These are phyloP conservation scores for Schlechtendalia chinensis DNA, from an alignment of 1,140 invertebrate genomes.

Conservation along the genomic window DNA sequence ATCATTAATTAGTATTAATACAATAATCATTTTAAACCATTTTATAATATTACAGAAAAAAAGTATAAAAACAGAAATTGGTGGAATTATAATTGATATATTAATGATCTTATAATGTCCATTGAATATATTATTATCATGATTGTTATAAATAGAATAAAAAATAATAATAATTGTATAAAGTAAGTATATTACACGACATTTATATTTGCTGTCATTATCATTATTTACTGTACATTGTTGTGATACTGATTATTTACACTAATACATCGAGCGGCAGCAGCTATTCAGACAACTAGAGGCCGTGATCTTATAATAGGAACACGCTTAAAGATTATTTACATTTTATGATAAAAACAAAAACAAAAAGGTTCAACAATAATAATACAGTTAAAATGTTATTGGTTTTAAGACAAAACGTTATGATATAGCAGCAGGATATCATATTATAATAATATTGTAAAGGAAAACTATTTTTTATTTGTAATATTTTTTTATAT, in stretches of 20 bases:
- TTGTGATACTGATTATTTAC: conserved; percentile 39
- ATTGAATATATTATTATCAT: neutral
- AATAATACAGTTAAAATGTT: conserved; percentile 28
- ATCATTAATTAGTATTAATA: no score
- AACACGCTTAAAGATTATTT: conserved; percentile 46
- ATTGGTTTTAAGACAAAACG: conserved; percentile 30
- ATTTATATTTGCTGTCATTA: neutral
- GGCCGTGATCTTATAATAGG: conserved; percentile 48
- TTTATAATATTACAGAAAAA: neutral
- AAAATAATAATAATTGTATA: neutral
- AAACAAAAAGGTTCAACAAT: conserved; percentile 7
- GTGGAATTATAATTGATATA: neutral
- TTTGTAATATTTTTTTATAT: neutral
- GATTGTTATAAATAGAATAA: neutral
- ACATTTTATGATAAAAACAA: conserved; percentile 3
- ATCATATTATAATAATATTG: neutral
- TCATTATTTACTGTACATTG: conserved; percentile 1
- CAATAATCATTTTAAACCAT: neutral
- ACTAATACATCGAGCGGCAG: conserved; percentile 47
- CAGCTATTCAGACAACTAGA: conserved; percentile 45
- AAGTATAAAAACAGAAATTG: neutral
- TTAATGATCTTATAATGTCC: conserved; percentile 5
- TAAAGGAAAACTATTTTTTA: no score
- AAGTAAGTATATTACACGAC: conserved; percentile 8
- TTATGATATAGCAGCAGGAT: neutral